Conservation (phyloP, 2,113 vertebrate species). For the Bubo scandiacus region DNA sequence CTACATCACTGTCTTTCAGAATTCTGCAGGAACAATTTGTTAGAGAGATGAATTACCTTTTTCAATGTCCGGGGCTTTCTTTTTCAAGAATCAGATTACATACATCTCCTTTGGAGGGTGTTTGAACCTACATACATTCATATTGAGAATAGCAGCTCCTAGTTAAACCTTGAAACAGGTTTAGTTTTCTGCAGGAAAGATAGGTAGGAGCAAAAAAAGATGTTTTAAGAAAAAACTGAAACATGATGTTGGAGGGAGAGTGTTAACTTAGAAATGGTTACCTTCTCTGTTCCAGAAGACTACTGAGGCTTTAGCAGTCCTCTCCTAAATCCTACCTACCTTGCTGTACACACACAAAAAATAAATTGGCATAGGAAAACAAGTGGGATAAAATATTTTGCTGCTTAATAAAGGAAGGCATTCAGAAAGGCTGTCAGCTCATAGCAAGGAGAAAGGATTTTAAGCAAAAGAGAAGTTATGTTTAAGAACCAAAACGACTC, state of each 20-base stretch:
- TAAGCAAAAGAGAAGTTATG: not conserved
- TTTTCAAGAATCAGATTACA: not conserved
- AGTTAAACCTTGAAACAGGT: conserved; percentile 1
- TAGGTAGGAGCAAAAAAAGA: not conserved
- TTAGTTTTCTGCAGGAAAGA: not conserved
- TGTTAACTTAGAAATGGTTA: not conserved
- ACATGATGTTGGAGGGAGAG: not conserved
- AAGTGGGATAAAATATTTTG: not conserved
- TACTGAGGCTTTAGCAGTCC: not conserved
- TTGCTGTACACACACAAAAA: not conserved
- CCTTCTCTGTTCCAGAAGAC: not conserved
- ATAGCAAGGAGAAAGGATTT: not conserved
- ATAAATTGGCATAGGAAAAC: not conserved
- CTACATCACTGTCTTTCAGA: not conserved
- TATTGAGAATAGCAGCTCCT: not conserved
- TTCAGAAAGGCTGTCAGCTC: not conserved
- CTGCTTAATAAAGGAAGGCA: not conserved
- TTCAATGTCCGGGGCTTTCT: not conserved
- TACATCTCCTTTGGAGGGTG: not conserved
- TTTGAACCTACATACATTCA: not conserved
- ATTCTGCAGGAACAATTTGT: not conserved
- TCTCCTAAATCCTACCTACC: not conserved
- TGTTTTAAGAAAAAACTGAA: not conserved
- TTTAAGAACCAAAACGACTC: not conserved
- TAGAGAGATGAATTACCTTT: not conserved